Evolutionary conservation across 1,140 invertebrate genomes (phyloP).

Genomic region (Solenopsis invicta): DNA sequence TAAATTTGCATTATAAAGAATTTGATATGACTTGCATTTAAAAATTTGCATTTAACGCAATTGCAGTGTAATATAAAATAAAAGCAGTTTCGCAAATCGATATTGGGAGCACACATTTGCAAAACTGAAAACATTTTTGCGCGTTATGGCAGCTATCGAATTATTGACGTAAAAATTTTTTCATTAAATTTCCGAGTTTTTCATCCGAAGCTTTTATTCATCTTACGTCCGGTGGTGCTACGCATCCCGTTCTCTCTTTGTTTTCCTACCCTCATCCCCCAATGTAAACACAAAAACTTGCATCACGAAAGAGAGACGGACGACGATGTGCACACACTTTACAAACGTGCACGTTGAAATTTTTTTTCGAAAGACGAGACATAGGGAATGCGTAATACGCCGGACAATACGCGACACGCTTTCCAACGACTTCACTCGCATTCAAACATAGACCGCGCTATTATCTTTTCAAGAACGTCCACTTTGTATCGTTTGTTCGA

Average conservation of each 20-base stretch:
- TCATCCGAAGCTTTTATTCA: constrained; percentile 55
- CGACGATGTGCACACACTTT: constrained; percentile 55
- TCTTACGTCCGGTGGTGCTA: constrained; percentile 47
- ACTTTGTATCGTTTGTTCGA: constrained; percentile 71
- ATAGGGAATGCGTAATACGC: constrained; percentile 76
- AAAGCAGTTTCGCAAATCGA: neutral
- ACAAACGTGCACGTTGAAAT: constrained; percentile 55
- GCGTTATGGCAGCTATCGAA: no score
- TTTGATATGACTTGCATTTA: neutral
- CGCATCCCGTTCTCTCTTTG: neutral
- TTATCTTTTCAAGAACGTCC: constrained; percentile 77
- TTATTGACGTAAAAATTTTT: no score
- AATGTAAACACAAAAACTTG: constrained; percentile 75
- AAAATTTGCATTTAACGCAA: neutral
- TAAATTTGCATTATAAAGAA: neutral
- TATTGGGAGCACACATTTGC: no score
- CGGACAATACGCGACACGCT: constrained; percentile 76
- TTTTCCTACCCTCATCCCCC: constrained; percentile 63
- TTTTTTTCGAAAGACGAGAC: constrained; percentile 75
- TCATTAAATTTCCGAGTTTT: neutral
- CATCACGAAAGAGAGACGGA: constrained; percentile 61
- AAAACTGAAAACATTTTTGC: no score
- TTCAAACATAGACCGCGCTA: constrained; percentile 72
- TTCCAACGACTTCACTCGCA: constrained; percentile 72
- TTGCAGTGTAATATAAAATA: no score